Evolutionary conservation across 2,797 vertebrate species (phyloP).

Genomic region (Acrocephalus scirpaceus): DNA sequence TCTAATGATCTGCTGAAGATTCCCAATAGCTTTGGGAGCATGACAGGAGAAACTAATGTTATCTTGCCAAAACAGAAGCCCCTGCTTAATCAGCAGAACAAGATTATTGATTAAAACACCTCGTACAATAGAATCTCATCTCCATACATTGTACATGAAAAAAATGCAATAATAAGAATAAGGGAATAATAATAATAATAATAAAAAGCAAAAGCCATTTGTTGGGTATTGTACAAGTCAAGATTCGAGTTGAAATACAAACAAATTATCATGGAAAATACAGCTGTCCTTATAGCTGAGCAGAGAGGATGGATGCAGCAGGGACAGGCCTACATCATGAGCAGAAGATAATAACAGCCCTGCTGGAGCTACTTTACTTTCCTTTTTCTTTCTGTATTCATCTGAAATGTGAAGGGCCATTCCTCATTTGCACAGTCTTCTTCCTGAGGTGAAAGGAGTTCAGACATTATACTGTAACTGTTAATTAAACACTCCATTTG

Average conservation of each 20-base stretch:
- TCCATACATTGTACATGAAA: constrained; percentile 76
- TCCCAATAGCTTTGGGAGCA: constrained; percentile 84
- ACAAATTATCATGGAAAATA: constrained; percentile 61
- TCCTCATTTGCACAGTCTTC: constrained; percentile 39
- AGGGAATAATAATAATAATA: constrained; percentile 62
- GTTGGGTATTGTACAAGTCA: constrained; percentile 64
- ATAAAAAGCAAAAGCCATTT: constrained; percentile 70
- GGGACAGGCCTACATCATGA: background rate
- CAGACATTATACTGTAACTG: constrained; percentile 35
- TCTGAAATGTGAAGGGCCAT: constrained; percentile 34
- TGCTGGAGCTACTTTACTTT: background rate
- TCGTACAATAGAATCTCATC: constrained; percentile 83
- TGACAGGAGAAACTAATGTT: constrained; percentile 89
- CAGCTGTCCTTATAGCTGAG: constrained; percentile 35
- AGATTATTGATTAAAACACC: constrained; percentile 89
- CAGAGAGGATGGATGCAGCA: background rate
- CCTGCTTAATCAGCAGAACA: constrained; percentile 90
- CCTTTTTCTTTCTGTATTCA: background rate
- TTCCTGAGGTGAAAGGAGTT: constrained; percentile 48
- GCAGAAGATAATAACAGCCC: background rate
- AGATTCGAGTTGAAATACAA: constrained; percentile 69
- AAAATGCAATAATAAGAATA: constrained; percentile 75
- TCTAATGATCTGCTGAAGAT: constrained; percentile 90
- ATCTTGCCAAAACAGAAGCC: constrained; percentile 86
- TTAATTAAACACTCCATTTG: constrained; percentile 69